Evolutionary conservation across 2,888 invertebrate genomes (phyloP), one percentile per base, ranked within the genome.

Genomic region (Epistrophe grossulariae): DNA sequence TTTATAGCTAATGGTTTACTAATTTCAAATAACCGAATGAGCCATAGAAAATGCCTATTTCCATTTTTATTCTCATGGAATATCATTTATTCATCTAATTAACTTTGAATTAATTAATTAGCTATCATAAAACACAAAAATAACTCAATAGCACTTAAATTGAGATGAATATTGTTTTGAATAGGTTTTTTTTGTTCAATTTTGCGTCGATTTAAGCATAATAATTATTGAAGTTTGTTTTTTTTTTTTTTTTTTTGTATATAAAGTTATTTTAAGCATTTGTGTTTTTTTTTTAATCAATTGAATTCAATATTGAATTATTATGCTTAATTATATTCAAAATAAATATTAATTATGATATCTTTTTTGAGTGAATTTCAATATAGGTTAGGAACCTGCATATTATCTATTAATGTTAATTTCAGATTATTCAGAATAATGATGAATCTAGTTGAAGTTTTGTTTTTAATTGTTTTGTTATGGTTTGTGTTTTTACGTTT

Each of bases 21-120:
- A 40, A 62, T 43, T 24, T 43, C 3, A 24, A 24, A 24, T 15
- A 40, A 38, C 17, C 59, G 13, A 60, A 38, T 38, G 59, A 60
- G 38, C 62, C 40, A 64, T 64, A 28, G 4, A 45, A 31, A 66
- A 31, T 48, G 7, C 28, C 11, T 31, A 35, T 48, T n/a, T 11
- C 3, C 7, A 31, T 66, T 66, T 45, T 8, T 6, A 17, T 48
- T 48, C 31, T 48, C 17, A n/a, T 55, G 13, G 40, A 45, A 66
- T 68, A 60, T 73, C 66, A 74, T 64, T 45, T 17, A 84, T 79
- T 79, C 71, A 64, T 79, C 70, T 84, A 84, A 76, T 84, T 79
- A 79, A 84, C 80, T 84, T 79, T 66, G 70, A 76, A 84, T 84
- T 71, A 79, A 79, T 84, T 70, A 79, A 79, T 84, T 64, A 35